These are phyloP conservation scores for Callopanchax toddi DNA, from an alignment of 2,113 vertebrate species.

Conservation along the genomic window DNA sequence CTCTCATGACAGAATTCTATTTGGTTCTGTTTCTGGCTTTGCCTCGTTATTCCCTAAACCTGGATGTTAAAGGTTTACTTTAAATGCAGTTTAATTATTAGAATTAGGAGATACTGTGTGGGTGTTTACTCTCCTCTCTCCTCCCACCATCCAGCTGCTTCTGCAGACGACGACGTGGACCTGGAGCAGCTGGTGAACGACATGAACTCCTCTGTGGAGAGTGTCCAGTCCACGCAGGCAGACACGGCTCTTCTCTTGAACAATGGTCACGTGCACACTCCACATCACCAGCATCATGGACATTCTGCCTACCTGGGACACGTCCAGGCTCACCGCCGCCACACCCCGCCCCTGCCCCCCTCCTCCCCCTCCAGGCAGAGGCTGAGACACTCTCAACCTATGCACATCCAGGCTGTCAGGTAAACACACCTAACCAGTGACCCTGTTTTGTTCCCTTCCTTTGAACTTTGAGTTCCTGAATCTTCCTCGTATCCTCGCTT, in stretches of 20 bases:
- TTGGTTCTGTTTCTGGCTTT: too few species aligned
- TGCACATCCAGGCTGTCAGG: constrained; percentile 93
- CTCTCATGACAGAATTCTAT: too few species aligned
- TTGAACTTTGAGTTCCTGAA: too few species aligned
- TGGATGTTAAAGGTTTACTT: too few species aligned
- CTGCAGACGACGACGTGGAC: constrained; percentile 92
- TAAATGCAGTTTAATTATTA: too few species aligned
- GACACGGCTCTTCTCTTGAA: constrained; percentile 89
- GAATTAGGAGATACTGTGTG: too few species aligned
- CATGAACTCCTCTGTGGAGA: constrained; percentile 93
- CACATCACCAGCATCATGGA: constrained; percentile 49
- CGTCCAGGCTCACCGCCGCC: constrained; percentile 50
- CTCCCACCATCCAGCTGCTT: background rate
- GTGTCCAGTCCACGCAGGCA: constrained; percentile 83
- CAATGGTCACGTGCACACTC: constrained; percentile 76
- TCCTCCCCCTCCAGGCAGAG: constrained; percentile 76
- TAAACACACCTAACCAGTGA: constrained; percentile 48
- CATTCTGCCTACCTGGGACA: constrained; percentile 57
- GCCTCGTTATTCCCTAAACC: too few species aligned
- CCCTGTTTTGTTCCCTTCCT: too few species aligned
- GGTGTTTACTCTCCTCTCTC: background rate
- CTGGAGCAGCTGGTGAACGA: constrained; percentile 92
- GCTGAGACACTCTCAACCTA: constrained; percentile 88
- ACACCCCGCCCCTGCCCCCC: constrained; percentile 1
- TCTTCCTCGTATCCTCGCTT: too few species aligned